Evolutionary conservation across 2,113 vertebrate species (phyloP).

Genomic region (Galemys pyrenaicus): DNA sequence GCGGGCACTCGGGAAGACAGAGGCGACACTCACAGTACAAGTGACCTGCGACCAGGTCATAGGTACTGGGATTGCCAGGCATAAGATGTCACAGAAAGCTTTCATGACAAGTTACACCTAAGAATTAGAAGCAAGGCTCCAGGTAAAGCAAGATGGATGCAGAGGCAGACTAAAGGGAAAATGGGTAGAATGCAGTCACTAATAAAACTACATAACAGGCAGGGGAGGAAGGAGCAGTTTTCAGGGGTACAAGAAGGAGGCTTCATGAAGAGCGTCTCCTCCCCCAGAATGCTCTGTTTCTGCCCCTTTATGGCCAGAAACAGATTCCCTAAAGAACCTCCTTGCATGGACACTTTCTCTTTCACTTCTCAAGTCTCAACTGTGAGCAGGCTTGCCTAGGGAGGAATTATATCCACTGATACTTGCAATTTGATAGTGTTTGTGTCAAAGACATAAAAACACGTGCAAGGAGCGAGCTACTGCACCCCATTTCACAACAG

Average conservation of each 20-base stretch:
- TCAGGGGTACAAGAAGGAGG: background rate
- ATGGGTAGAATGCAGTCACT: background rate
- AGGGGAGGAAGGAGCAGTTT: background rate
- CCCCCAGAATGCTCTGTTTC: background rate
- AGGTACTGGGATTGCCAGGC: background rate
- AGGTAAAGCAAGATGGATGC: background rate
- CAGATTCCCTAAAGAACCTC: background rate
- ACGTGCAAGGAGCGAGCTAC: slow-evolving; percentile 1
- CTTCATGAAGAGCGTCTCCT: background rate
- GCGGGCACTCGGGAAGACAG: background rate
- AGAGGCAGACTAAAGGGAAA: background rate
- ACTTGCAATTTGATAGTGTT: background rate
- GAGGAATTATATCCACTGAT: background rate
- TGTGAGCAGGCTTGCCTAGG: background rate
- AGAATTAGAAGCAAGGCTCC: background rate
- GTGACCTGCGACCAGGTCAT: background rate
- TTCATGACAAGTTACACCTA: background rate
- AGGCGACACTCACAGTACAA: background rate
- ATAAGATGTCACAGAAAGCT: background rate
- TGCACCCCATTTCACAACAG: background rate
- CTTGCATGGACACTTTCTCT: background rate
- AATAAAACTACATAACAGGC: background rate
- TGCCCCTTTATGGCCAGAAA: background rate
- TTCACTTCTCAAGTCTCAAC: background rate
- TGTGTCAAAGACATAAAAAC: slow-evolving; percentile 5